Evolutionary conservation across 1,140 invertebrate species (phyloP).

Genomic region (Ctenoplectra terminalis): DNA sequence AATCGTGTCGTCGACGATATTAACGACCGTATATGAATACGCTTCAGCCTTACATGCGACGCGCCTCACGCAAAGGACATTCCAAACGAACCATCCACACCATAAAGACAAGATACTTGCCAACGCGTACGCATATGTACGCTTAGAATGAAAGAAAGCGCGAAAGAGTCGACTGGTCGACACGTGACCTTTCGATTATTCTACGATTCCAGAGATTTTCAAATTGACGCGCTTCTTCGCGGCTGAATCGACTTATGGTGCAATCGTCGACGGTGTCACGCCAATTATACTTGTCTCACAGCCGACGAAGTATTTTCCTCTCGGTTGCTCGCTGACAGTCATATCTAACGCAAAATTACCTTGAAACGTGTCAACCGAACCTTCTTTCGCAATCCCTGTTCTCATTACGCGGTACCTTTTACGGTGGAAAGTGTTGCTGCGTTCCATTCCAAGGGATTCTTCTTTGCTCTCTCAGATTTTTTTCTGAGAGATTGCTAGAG

Average conservation of each 20-base stretch:
- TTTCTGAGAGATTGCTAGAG: neutral
- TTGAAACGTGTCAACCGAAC: slow-evolving; percentile 12
- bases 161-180: neutral
- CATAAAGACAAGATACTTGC: neutral
- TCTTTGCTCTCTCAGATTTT: neutral
- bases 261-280: slow-evolving; percentile 33
- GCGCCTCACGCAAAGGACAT: slow-evolving; percentile 27
- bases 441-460: neutral
- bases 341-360: slow-evolving; percentile 36
- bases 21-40: slow-evolving; percentile 32
- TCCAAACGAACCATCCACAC: neutral
- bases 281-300: slow-evolving; percentile 47
- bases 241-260: neutral
- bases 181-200: neutral
- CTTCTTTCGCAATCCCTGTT: slow-evolving; percentile 28
- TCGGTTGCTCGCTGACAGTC: neutral
- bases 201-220: neutral
- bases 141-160: too few relatives aligned
- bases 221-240: slow-evolving; percentile 9
- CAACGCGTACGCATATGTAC: neutral
- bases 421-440: neutral
- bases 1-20: slow-evolving; percentile 27
- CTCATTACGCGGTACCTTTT: slow-evolving; percentile 23
- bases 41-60: neutral
- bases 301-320: slow-evolving; percentile 10